A percentile compares a stretch with the other conserved stretches of the same genome.
phyloP scores from a whole-genome alignment of 1,140 invertebrate species.

The Diuraphis noxia region DNA sequence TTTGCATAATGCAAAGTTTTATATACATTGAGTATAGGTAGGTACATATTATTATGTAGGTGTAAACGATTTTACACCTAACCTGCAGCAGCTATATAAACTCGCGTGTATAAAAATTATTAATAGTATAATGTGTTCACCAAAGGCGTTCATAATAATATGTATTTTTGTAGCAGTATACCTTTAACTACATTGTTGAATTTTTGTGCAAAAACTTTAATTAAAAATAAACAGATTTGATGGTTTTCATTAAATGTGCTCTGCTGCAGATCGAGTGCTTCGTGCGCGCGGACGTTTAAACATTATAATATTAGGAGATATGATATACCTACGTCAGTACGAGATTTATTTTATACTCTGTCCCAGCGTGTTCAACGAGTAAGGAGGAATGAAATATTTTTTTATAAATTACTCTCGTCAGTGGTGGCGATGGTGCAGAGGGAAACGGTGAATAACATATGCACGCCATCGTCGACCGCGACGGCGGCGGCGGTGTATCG shows the following conservation, averaged over 20 bases:
- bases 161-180: not conserved
- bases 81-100: not conserved
- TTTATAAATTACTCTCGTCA: constrained; percentile 13
- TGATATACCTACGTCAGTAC: not conserved
- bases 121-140: not conserved
- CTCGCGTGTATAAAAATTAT: not conserved
- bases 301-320: not conserved
- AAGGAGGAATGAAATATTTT: not conserved
- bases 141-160: not conserved
- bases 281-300: not conserved
- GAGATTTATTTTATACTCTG: not conserved
- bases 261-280: not conserved
- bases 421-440: no score
- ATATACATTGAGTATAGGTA: no score
- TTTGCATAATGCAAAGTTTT: not conserved
- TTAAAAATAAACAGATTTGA: not conserved
- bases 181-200: not conserved
- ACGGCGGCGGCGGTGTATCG: not conserved
- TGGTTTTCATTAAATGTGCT: not conserved
- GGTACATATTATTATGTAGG: not conserved
- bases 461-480: not conserved
- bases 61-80: not conserved
- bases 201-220: not conserved
- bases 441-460: constrained; percentile 34
- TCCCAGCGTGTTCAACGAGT: not conserved